Evolutionary conservation across 2,797 vertebrate species (phyloP).

Genomic region (Lerista edwardsae): DNA sequence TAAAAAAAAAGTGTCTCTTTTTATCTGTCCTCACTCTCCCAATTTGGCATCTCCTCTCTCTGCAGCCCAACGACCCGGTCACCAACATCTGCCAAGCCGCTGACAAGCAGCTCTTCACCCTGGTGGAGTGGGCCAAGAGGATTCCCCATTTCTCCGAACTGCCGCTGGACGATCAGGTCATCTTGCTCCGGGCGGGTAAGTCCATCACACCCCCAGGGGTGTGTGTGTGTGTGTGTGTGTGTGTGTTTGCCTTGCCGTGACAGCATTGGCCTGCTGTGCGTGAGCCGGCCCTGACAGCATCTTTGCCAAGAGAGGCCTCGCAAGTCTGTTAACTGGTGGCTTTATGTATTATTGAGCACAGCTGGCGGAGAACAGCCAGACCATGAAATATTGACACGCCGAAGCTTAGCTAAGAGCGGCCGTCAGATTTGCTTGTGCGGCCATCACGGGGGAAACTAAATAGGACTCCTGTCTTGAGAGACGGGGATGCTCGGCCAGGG

Average conservation of each 20-base stretch:
- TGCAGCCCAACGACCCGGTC: slow-evolving; percentile 93
- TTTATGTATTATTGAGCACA: slow-evolving; percentile 71
- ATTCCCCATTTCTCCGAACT: slow-evolving; percentile 97
- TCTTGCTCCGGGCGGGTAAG: slow-evolving; percentile 93
- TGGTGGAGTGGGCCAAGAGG: slow-evolving; percentile 99
- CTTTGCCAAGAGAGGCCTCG: slow-evolving; percentile 40
- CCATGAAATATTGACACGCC: slow-evolving; percentile 74
- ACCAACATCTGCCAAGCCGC: slow-evolving; percentile 99
- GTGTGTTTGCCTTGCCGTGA: too few relatives aligned
- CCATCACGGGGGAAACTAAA: slow-evolving; percentile 50
- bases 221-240: too few relatives aligned
- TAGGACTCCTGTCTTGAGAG: slow-evolving; percentile 34
- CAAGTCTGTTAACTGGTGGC: slow-evolving; percentile 48
- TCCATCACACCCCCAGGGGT: accelerated
- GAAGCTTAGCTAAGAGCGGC: slow-evolving; percentile 63
- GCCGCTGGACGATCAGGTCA: slow-evolving; percentile 97
- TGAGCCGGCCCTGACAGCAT: background rate
- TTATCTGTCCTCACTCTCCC: too few relatives aligned
- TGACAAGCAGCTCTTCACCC: slow-evolving; percentile 97
- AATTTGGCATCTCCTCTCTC: slow-evolving; percentile 16
- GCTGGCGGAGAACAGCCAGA: slow-evolving; percentile 63
- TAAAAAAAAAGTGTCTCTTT: too few relatives aligned
- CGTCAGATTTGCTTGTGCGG: slow-evolving; percentile 51
- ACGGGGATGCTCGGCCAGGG: slow-evolving; percentile 18
- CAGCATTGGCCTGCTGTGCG: too few relatives aligned